Evolutionary conservation across 2,888 invertebrate species (phyloP), one percentile per base, ranked within the genome.

Genomic region (Hemistola chrysoprasaria): DNA sequence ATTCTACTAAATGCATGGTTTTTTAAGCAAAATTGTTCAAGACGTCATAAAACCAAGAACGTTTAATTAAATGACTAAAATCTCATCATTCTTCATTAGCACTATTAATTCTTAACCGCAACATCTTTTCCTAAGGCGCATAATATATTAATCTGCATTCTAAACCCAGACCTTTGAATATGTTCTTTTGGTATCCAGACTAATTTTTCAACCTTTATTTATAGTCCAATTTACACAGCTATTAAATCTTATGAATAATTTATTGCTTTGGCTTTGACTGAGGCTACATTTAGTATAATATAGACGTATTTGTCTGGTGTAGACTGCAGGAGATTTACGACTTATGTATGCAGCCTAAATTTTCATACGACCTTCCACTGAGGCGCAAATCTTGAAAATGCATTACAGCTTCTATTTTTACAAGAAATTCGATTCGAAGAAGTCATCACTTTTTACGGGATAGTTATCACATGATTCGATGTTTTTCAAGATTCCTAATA

Each of bases 191-290:
- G 34, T 40, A 40, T 22, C 42, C 36, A 28, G 40, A 34, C 40
- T 16, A 40, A 49, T 50, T 46, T 53, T 44, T 42, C 32, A 53
- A 45, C 38, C 27, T 40, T 60, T 54, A 59, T 59, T 61, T 61
- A 64, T 56, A 34, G 37, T 45, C 36, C 47, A 40, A 55, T 54
- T 50, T 38, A 48, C 53, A 37, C 50, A 47, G 53, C 53, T 54
- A 60, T 63, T 59, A 60, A 59, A 56, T 37, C 40, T 50, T 35
- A 47, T 58, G 47, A 57, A 58, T 61, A 38, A 65, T 65, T 59
- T 48, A 70, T 62, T 29, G 35, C 8, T 35, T 31, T 47, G 45
- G 39, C 43, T 53, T 48, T 47, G 49, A 53, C 41, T 52, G 42
- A 52, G 44, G 44, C 44, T 46, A 47, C 27, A 47, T 53, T 55